These are phyloP conservation scores for Oreamnos americanus DNA, from an alignment of 2,113 vertebrate species.

Conservation along the genomic window DNA sequence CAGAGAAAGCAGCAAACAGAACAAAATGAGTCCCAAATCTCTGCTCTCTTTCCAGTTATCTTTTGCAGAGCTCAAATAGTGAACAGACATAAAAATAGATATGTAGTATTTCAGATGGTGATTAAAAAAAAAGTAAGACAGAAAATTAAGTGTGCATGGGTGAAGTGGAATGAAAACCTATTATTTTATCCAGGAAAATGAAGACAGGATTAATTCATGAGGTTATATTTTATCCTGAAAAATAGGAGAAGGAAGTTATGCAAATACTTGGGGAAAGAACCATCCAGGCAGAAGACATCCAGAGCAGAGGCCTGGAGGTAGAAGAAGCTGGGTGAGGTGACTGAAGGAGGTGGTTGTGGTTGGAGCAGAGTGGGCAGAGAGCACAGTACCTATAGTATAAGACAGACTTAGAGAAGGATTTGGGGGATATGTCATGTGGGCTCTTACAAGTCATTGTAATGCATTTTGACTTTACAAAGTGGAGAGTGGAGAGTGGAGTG, in stretches of 20 bases:
- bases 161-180: not conserved
- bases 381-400: not conserved
- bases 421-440: not conserved
- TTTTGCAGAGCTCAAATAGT: not conserved
- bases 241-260: not conserved
- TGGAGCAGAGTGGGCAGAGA: not conserved
- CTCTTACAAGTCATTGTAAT: not conserved
- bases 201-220: not conserved
- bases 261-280: not conserved
- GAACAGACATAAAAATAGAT: not conserved
- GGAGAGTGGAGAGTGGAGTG: not conserved
- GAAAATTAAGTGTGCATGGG: not conserved
- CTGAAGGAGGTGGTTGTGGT: too few relatives aligned
- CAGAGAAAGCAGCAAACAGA: not conserved
- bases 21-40: not conserved
- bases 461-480: not conserved
- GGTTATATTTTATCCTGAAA: not conserved
- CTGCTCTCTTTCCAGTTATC: not conserved
- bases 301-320: not conserved
- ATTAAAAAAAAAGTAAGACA: not conserved
- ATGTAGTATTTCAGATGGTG: not conserved
- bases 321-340: not conserved
- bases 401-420: not conserved
- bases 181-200: not conserved
- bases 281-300: not conserved